Conservation (phyloP, 2,888 invertebrate species). For the Rhorus exstirpatorius region DNA sequence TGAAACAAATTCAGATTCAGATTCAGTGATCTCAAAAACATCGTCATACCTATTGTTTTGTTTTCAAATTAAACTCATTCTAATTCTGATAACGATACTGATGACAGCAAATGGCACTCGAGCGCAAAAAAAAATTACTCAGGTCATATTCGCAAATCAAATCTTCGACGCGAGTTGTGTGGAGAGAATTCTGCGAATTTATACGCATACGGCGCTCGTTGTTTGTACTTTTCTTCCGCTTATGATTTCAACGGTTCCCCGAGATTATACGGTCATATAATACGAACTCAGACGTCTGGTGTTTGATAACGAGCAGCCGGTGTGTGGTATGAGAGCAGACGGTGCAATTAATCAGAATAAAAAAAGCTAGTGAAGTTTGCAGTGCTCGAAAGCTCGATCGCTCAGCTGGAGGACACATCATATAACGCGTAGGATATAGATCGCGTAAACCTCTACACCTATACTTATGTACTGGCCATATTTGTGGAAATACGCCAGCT, state of each 20-base stretch:
- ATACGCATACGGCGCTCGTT: constrained; percentile 24
- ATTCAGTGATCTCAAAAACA: too few relatives aligned
- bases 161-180: neutral
- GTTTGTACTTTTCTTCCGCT: constrained; percentile 41
- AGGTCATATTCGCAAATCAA: too few relatives aligned
- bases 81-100: too few relatives aligned
- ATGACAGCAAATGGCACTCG: too few relatives aligned
- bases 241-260: constrained; percentile 53
- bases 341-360: constrained; percentile 50
- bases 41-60: too few relatives aligned
- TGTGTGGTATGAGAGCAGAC: neutral
- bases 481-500: too few relatives aligned
- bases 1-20: too few relatives aligned
- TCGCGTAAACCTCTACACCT: neutral
- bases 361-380: constrained; percentile 26
- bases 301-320: constrained; percentile 54
- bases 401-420: constrained; percentile 23
- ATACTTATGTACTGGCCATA: too few relatives aligned
- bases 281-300: constrained; percentile 66
- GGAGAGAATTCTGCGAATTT: neutral
- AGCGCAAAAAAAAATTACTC: too few relatives aligned
- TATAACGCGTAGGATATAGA: constrained; percentile 19
- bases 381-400: neutral
- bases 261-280: constrained; percentile 59
- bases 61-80: too few relatives aligned